Conservation (phyloP, 2,113 vertebrate genomes). For the Potamarius usumacintae region DNA sequence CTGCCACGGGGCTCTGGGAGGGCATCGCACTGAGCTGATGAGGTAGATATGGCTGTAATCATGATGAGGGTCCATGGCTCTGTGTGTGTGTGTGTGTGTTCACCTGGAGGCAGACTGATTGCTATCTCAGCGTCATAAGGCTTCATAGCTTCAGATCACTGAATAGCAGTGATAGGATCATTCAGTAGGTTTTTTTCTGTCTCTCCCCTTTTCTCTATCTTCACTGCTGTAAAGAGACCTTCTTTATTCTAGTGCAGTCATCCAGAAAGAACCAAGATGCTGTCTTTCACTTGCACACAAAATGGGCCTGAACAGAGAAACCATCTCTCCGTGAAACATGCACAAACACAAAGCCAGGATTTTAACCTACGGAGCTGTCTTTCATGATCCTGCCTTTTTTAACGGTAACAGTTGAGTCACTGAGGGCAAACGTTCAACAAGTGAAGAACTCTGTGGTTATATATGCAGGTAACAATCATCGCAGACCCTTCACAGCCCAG, state of each 20-base stretch:
- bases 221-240: constrained; percentile 44
- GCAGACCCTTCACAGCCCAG: neutral
- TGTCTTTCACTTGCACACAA: constrained; percentile 60
- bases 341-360: constrained; percentile 23
- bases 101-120: constrained; percentile 66
- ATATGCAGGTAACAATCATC: neutral
- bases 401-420: neutral
- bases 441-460: neutral
- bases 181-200: constrained; percentile 44
- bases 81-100: constrained; percentile 25
- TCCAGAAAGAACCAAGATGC: constrained; percentile 74
- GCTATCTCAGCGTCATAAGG: constrained; percentile 64
- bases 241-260: constrained; percentile 58
- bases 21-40: constrained; percentile 36
- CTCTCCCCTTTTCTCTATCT: constrained; percentile 32
- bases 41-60: constrained; percentile 29
- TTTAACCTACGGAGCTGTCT: neutral
- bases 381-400: neutral
- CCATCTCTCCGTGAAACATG: constrained; percentile 15
- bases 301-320: constrained; percentile 5
- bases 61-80: constrained; percentile 14
- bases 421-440: neutral
- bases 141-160: constrained; percentile 60
- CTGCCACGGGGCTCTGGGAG: constrained; percentile 19
- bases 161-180: constrained; percentile 63